Conservation (phyloP, 2,797 vertebrate species). For the Gobionotothen gibberifrons region DNA sequence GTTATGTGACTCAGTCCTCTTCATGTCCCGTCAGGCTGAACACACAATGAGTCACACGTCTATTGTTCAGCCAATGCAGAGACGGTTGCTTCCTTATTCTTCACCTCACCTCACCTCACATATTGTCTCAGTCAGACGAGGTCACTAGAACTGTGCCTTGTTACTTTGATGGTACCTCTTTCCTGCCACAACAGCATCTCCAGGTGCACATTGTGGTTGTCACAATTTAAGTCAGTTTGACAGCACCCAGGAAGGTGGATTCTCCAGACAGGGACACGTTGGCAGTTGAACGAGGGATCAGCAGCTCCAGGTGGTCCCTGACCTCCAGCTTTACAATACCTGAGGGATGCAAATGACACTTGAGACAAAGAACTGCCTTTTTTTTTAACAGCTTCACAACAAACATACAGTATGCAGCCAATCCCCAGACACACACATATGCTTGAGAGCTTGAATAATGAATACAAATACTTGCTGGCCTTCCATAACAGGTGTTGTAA, state of each 20-base stretch:
- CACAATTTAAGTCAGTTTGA: constrained; percentile 88
- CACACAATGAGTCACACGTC: constrained; percentile 9
- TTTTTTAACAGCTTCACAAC: too few species aligned
- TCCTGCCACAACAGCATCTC: constrained; percentile 1
- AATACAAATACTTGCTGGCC: constrained; percentile 15
- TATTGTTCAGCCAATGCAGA: constrained; percentile 3
- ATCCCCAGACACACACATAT: neutral
- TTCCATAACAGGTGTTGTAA: constrained; percentile 27
- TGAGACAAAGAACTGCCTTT: constrained; percentile 8
- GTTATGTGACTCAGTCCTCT: neutral
- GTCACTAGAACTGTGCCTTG: constrained; percentile 14
- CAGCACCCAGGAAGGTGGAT: constrained; percentile 92
- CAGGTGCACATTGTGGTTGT: constrained; percentile 8
- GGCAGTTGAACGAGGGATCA: constrained; percentile 89
- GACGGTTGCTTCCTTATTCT: constrained; percentile 25
- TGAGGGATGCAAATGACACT: constrained; percentile 59
- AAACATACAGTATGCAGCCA: neutral
- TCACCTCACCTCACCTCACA: constrained; percentile 2
- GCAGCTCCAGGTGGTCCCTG: constrained; percentile 93
- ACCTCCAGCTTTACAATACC: constrained; percentile 94
- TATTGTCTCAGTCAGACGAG: constrained; percentile 11
- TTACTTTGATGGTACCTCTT: neutral
- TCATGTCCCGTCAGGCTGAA: constrained; percentile 11
- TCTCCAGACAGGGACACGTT: constrained; percentile 92
- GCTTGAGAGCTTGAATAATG: neutral